Base-by-base conservation (phyloP, 1,140 invertebrate species). In the Trichomalopsis sarcophagae region DNA sequence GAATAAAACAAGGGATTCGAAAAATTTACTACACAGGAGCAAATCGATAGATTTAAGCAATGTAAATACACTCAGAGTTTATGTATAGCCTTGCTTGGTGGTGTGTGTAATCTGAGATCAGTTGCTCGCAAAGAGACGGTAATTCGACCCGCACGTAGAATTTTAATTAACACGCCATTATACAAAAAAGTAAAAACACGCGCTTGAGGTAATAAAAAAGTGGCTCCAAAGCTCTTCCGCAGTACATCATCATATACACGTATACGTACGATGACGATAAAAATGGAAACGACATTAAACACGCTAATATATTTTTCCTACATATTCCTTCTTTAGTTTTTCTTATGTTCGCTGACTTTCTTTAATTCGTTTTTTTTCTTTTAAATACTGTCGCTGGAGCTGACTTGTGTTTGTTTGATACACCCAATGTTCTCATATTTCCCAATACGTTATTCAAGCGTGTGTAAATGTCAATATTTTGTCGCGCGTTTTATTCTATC, bases 271-370 rank as follows among this genome's bases (percentile, higher is more conserved):
- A 78, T 30, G 30, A 55, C 76, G 50, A 78, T 66, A 62, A 78
- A 78, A 78, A 81, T 2, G 36, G 9, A 68, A 83, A 76, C 11
- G 81, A 83, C 44, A 77, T 83, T 77, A 77, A 83, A 66, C 50
- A 83, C n/a, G 74, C 21, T 77, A 77, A 30, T n/a, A 30, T n/a
- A 30, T 55, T 78, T 30, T 76, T 71, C n/a, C 13, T 69, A 30
- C 66, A 62, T 17, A 81, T 81, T 81, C 55, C 50, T 77, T 79
- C 36, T 55, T 27, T 21, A n/a, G 23, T 62, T 78, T 50, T 78
- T 11, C 10, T 47, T 27, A 9, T 36, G 6, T 78, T 76, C 27
- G 27, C 36, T 21, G 21, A 27, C 10, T 47, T 50, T 27, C 21
- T 78, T 78, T 62, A 21, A 2, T 62, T 62, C 10, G 23, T 36